Evolutionary conservation across 2,888 invertebrate species (phyloP), one percentile per base, ranked within the genome.

Genomic region (Drosophila helvetica): DNA sequence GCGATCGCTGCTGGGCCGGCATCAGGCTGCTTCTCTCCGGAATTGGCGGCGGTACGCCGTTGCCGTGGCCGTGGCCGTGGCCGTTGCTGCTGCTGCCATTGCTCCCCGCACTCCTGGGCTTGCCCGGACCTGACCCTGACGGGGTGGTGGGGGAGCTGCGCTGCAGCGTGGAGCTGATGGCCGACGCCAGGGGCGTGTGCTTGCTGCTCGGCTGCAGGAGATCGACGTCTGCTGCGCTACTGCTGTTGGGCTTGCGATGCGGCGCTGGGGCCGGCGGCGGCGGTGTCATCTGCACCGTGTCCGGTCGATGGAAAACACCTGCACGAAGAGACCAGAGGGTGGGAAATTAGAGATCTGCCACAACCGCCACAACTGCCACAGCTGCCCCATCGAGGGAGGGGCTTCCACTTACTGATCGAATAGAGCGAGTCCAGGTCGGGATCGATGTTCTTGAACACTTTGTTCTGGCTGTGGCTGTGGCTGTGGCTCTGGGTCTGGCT

Each of bases 181-280:
- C 67, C 33, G 66, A 55, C 18, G 63, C 45, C 71, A 75, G 25
- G 5, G 75, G 59, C 10, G 73, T 68, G n/a, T 79, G 78, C 70
- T 80, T 84, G 66, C 53, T 57, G 74, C 75, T 79, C 25, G 63
- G 80, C 77, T 76, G 84, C 57, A 84, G 73, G 57, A 86, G 71
- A 52, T 85, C 85, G 17, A 84, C 75, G 17, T 85, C 84, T 62
- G 42, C 52, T 70, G 56, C 86, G 75, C 78, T 79, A 72, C 62
- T 87, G 74, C 75, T 78, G 68, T 86, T 91, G 12, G 91, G 90
- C 77, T 93, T 94, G 42, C 95, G 94, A 91, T 95, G 95, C 57
- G 96, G 95, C 73, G 95, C 95, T 18, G 96, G 96, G 71, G 96
- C 95, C 3, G 96, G 96, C 48, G 95, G 96, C 38, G 96, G 95